A percentile compares a stretch with the other conserved stretches of the same genome.
phyloP scores from a whole-genome alignment of 2,797 vertebrate species.

The Smutsia gigantea region DNA sequence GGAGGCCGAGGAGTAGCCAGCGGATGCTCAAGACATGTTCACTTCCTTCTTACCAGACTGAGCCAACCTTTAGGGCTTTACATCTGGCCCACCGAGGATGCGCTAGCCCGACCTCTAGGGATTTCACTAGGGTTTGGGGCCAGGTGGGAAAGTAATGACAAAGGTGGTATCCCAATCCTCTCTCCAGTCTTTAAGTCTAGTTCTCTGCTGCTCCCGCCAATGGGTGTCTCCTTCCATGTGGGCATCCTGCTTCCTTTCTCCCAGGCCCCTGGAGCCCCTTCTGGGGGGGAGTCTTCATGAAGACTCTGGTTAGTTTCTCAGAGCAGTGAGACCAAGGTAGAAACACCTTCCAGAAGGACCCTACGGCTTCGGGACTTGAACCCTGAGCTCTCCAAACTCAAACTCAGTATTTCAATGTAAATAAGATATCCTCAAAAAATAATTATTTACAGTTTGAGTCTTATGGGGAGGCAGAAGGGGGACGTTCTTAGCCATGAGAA shows the following conservation, averaged over 20 bases:
- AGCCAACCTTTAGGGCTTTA: not conserved
- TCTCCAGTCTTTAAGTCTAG: not conserved
- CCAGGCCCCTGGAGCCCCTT: not conserved
- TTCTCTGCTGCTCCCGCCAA: not conserved
- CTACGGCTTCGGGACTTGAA: not conserved
- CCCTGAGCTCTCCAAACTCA: not conserved
- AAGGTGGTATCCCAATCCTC: not conserved
- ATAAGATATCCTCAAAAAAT: not conserved
- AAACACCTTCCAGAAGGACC: not conserved
- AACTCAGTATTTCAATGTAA: not conserved
- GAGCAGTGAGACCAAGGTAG: fast-evolving
- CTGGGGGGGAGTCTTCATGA: not conserved
- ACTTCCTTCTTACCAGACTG: not conserved
- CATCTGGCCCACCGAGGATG: not conserved
- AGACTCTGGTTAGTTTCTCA: not conserved
- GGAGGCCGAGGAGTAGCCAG: not conserved
- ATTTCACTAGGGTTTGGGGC: not conserved
- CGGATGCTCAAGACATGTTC: fast-evolving
- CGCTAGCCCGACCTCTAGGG: not conserved
- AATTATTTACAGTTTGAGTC: not conserved
- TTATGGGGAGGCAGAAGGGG: not conserved
- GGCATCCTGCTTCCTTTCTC: not conserved
- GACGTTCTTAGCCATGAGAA: not conserved
- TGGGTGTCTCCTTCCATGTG: fast-evolving
- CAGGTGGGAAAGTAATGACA: not conserved